Evolutionary conservation across 2,888 invertebrate species (phyloP), one percentile per base, ranked within the genome.

Genomic region (Cephus pygmeus): DNA sequence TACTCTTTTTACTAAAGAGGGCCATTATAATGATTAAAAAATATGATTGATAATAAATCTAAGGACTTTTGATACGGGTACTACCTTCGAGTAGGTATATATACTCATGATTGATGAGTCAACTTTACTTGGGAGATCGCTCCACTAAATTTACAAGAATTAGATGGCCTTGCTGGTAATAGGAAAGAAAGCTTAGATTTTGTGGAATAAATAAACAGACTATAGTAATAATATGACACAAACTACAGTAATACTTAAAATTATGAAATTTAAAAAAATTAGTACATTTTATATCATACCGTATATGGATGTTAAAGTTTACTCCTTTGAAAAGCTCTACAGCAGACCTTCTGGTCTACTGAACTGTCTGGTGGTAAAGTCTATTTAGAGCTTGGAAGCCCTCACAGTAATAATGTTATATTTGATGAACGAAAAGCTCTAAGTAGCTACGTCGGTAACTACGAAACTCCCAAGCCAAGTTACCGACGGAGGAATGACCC

Each of bases 21-120:
- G 1, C 71, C 71, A 71, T 71, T 71, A 71, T 33, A 31, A 34
- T 71, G 34, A 71, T 71, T 31, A 23, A 30, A 71, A 71, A 71
- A 71, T 71, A 71, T 71, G 71, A 71, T 71, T 71, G 34, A 71
- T 71, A 71, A 71, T 34, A 71, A 71, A 71, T 33, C 71, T 34
- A 56, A 56, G 23, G 56, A 56, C 56, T 23, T 56, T 56, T 9
- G 6, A 23, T 9, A 23, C 56, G 23, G 9, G 23, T 23, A 56
- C 15, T 56, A 56, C 23, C 56, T 56, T 56, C 56, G 23, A 23
- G 23, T 56, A 56, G 56, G 9, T 23, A 56, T 6, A 23, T 56
- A 23, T 56, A 56, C 23, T 9, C 56, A 2, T 56, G 56, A 56
- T 56, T 23, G 56, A 56, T 56, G 56, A 56, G 56, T 56, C 56